phyloP scores from a whole-genome alignment of 92 coral and sea anemone species.

The Hydrozoanthus gracilis region DNA sequence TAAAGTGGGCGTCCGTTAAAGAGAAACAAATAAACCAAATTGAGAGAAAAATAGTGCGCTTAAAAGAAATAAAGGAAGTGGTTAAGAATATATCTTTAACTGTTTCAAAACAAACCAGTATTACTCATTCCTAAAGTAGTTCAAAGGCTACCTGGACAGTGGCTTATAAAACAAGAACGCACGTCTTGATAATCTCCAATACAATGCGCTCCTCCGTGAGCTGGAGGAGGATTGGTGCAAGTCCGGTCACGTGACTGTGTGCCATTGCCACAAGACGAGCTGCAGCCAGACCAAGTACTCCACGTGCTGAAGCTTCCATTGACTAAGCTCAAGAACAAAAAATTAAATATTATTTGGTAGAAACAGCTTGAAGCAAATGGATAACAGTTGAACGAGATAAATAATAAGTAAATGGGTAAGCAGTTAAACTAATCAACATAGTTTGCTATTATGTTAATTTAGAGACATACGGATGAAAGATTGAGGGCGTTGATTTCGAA shows the following conservation, averaged over 20 bases:
- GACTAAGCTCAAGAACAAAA: not conserved
- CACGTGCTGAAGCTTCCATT: slow-evolving; percentile 5
- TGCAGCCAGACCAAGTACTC: not conserved
- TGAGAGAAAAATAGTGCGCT: too few species aligned
- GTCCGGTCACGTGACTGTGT: slow-evolving; percentile 17
- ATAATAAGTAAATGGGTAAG: too few species aligned
- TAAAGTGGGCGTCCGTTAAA: too few species aligned
- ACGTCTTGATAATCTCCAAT: not conserved
- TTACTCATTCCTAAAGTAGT: not conserved
- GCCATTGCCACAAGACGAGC: not conserved
- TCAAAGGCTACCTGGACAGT: slow-evolving; percentile 24
- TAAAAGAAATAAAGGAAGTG: too few species aligned
- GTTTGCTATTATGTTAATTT: too few species aligned
- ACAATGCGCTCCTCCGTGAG: slow-evolving; percentile 13
- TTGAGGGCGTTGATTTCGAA: too few species aligned
- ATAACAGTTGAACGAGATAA: too few species aligned
- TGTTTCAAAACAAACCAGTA: too few species aligned
- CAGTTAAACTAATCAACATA: too few species aligned
- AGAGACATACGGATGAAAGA: too few species aligned
- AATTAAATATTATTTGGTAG: not conserved
- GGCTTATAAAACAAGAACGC: not conserved
- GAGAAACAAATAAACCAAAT: too few species aligned
- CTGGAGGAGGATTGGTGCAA: slow-evolving; percentile 5
- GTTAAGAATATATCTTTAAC: too few species aligned
- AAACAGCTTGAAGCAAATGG: not conserved